Percentiles rank a stretch among this genome's conserved stretches.
Conservation (phyloP, 2,888 invertebrate genomes). For the Andricus quercusramuli region DNA sequence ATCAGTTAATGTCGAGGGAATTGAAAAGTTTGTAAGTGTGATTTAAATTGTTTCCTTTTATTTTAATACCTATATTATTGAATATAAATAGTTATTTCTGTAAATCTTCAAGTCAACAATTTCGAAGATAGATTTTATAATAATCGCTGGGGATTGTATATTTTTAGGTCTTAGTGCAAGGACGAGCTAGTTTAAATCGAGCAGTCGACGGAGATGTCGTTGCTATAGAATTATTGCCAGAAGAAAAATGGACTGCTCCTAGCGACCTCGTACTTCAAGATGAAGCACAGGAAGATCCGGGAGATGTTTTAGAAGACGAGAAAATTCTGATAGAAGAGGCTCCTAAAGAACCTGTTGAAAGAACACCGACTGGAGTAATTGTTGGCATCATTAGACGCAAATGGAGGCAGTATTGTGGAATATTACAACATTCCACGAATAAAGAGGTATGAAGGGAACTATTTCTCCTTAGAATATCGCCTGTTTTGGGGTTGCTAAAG, state of each 20-base stretch:
- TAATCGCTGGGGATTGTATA: no score
- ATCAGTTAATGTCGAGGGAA: conserved; percentile 88
- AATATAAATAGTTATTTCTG: not conserved
- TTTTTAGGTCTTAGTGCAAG: conserved; percentile 89
- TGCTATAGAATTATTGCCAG: conserved; percentile 92
- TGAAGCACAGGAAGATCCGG: conserved; percentile 85
- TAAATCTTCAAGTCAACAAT: conserved; percentile 1
- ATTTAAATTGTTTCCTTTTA: conserved; percentile 11
- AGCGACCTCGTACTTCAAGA: conserved; percentile 91
- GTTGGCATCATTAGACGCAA: conserved; percentile 98
- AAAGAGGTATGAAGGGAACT: conserved; percentile 79
- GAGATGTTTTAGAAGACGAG: conserved; percentile 84
- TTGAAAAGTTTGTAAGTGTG: conserved; percentile 87
- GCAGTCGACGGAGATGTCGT: conserved; percentile 97
- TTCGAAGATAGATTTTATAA: conserved; percentile 42
- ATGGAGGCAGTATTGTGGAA: conserved; percentile 99
- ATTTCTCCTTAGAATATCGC: no score
- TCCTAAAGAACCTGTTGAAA: conserved; percentile 62
- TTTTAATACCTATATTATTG: conserved; percentile 13
- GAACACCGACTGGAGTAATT: conserved; percentile 84
- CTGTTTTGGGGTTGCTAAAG: no score
- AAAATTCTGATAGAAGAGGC: conserved; percentile 71
- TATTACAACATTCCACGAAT: conserved; percentile 88
- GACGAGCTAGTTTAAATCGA: conserved; percentile 91
- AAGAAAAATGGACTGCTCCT: conserved; percentile 94